Conservation (phyloP, 2,888 invertebrate species). For the Gastrophysa polygoni region DNA sequence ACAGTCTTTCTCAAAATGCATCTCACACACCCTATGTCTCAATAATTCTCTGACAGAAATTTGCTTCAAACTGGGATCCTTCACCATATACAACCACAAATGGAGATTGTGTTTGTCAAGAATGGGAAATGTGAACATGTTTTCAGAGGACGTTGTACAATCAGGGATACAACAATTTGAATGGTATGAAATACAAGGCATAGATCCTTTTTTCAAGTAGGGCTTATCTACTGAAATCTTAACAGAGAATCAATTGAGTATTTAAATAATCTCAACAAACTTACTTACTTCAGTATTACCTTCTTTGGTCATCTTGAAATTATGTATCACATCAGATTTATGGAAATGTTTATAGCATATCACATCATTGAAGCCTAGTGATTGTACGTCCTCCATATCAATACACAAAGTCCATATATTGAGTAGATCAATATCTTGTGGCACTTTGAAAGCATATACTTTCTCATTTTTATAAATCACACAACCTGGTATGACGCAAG, state of each 20-base stretch:
- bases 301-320: slow-evolving; percentile 2
- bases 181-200: slow-evolving; percentile 20
- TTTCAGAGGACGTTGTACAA: slow-evolving; percentile 1
- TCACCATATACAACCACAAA: slow-evolving; percentile 24
- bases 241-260: not conserved
- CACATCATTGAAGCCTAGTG: slow-evolving; percentile 4
- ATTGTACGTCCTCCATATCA: not conserved
- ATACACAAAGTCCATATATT: slow-evolving; percentile 23
- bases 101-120: slow-evolving; percentile 2
- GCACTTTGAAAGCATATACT: slow-evolving; percentile 16
- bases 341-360: slow-evolving; percentile 22
- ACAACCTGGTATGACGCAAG: slow-evolving; percentile 17
- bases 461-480: slow-evolving; percentile 15
- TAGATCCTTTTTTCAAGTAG: slow-evolving; percentile 11
- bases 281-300: slow-evolving; percentile 3
- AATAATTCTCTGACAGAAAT: slow-evolving; percentile 14
- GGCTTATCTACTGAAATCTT: slow-evolving; percentile 1
- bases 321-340: slow-evolving; percentile 14
- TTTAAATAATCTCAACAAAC: not conserved
- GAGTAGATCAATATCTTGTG: slow-evolving; percentile 6
- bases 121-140: slow-evolving; percentile 18
- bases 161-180: slow-evolving; percentile 14
- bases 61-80: slow-evolving; percentile 13
- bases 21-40: slow-evolving; percentile 18
- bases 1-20: slow-evolving; percentile 19